Base-by-base conservation (phyloP, 2,797 vertebrate genomes). In the Nothura maculosa region DNA sequence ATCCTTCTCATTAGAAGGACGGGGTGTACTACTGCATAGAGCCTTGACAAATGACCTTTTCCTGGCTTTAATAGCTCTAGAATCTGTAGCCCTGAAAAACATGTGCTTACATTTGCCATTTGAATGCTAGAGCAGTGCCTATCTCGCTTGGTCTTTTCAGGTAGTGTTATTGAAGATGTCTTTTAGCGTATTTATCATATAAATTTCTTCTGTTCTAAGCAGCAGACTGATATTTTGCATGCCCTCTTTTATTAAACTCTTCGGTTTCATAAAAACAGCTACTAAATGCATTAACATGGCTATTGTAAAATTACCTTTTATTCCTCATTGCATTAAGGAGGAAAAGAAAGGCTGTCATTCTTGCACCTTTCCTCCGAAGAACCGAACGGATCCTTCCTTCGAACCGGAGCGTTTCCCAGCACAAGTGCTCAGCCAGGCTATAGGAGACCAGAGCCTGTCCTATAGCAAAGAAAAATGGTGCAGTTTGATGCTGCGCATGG, bases 1-100 rank as follows among this genome's bases (percentile, higher is more conserved):
- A 96, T 97, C 82, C 78, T 96, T 96, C 96, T 96, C 96, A 38
- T 61, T 48, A 91, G 94, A 87, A 90, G 83, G 96, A 96, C 67
- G 91, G 93, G 96, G 92, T 38, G 40, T 87, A 73, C 84, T 76
- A 30, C 55, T 45, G 90, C 80, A 70, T 92, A 16, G 34, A 87
- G 60, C 74, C 83, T 81, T 96, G 92, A 96, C 90, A 97, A 96
- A 97, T 94, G 85, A 85, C 76, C 81, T 86, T 82, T 75, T 83
- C 69, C 6, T 73, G 73, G 30, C 40, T 90, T 60, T 52, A 62
- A 36, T 5, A 85, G 42, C 66, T 87, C n/a, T 15, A 38, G 79
- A 85, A 79, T 28, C 48, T 67, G 50, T 32, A 62, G 63, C 92
- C 80, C 82, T 69, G 57, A 72, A 94, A 93, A 69, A 36, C 5